Percentiles rank a stretch among this genome's conserved stretches.
Evolutionary conservation across 2,888 invertebrate species (phyloP).

Genomic region (Crematogaster levior): DNA sequence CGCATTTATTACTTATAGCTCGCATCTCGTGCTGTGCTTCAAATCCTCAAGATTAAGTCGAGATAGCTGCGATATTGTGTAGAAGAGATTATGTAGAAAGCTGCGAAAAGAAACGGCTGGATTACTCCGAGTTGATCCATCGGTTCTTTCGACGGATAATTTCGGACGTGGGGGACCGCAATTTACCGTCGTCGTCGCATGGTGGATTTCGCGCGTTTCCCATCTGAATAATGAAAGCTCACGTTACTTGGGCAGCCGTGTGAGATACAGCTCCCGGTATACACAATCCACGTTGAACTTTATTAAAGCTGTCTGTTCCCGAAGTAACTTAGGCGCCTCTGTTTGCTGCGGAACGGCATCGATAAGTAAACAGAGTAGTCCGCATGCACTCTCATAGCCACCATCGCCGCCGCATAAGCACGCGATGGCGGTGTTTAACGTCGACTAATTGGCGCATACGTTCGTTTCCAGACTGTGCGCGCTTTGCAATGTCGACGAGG

Average conservation of each 20-base stretch:
- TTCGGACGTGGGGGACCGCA: slow-evolving; percentile 11
- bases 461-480: slow-evolving; percentile 28
- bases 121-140: slow-evolving; percentile 18
- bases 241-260: slow-evolving; percentile 53
- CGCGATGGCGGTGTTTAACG: slow-evolving; percentile 45
- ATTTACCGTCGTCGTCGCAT: slow-evolving; percentile 22
- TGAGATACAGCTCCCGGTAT: slow-evolving; percentile 21
- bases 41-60: slow-evolving; percentile 1
- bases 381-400: slow-evolving; percentile 38
- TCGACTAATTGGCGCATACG: slow-evolving; percentile 47
- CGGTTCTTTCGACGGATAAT: slow-evolving; percentile 29
- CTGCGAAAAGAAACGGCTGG: background rate
- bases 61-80: background rate
- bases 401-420: slow-evolving; percentile 29
- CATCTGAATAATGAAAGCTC: slow-evolving; percentile 62
- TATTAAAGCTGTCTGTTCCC: slow-evolving; percentile 64
- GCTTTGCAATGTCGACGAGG: background rate
- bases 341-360: slow-evolving; percentile 55
- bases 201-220: slow-evolving; percentile 7
- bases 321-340: slow-evolving; percentile 61
- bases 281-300: slow-evolving; percentile 56
- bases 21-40: background rate
- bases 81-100: background rate
- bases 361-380: slow-evolving; percentile 64
- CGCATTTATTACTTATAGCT: too few relatives aligned